Evolutionary conservation across 2,888 invertebrate genomes (phyloP).

Genomic region (Itoplectis maculator): DNA sequence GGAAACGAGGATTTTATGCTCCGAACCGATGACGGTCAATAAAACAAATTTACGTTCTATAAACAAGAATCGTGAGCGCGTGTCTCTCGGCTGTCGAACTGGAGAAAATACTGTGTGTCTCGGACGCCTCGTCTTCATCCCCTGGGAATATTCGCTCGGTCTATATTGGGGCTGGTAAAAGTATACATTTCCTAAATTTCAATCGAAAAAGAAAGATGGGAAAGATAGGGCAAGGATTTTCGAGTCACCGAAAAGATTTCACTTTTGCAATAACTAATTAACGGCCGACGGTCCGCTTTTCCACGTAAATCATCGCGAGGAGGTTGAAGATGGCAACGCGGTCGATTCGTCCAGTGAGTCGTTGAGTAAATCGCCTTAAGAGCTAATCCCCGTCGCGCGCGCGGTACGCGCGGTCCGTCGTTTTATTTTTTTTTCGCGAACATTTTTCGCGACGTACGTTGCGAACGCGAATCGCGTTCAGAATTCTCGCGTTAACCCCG

Average conservation of each 20-base stretch:
- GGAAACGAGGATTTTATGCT: constrained; percentile 37
- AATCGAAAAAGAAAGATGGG: too few species aligned
- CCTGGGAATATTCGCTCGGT: too few species aligned
- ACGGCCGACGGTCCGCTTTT: too few species aligned
- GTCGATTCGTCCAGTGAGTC: too few species aligned
- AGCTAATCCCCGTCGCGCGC: neutral
- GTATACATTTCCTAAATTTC: too few species aligned
- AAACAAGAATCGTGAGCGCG: constrained; percentile 26
- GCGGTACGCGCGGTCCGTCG: neutral
- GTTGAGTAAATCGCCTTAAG: too few species aligned
- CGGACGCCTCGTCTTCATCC: constrained; percentile 2
- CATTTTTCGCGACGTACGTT: neutral
- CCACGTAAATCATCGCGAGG: too few species aligned
- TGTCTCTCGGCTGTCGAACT: constrained; percentile 16
- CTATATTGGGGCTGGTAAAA: too few species aligned
- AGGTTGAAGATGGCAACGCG: too few species aligned
- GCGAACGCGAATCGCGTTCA: neutral
- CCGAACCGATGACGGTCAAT: constrained; percentile 31
- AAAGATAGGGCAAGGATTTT: too few species aligned
- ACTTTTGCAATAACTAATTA: neutral
- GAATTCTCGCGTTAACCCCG: constrained; percentile 27
- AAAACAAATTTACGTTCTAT: constrained; percentile 43
- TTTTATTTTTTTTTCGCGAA: too few species aligned
- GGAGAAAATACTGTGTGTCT: constrained; percentile 11
- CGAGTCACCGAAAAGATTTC: constrained; percentile 1